A percentile compares a stretch with the other conserved stretches of the same genome.
Evolutionary conservation across 2,888 invertebrate species (phyloP).

Genomic region (Endotricha flammealis): DNA sequence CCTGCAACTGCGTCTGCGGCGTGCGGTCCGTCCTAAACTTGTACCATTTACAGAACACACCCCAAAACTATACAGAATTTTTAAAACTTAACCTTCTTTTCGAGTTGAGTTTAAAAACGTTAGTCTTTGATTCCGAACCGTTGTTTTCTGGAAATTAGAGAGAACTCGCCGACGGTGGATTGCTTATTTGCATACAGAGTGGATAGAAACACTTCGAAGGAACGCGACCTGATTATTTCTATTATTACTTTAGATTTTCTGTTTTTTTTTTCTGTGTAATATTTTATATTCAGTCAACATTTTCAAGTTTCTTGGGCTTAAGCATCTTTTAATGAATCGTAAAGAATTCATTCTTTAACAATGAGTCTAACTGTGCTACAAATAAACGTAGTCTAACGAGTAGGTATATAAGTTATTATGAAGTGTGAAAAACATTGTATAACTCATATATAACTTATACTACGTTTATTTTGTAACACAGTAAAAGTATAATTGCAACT

Average conservation of each 20-base stretch:
- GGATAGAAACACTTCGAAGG: constrained; percentile 35
- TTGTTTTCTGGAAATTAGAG: constrained; percentile 61
- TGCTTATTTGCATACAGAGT: constrained; percentile 61
- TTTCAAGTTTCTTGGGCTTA: too few relatives aligned
- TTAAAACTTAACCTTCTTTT: neutral
- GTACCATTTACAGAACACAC: neutral
- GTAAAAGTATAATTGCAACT: too few relatives aligned
- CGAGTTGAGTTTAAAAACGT: neutral
- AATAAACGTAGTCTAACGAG: too few relatives aligned
- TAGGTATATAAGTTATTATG: too few relatives aligned
- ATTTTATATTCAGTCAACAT: too few relatives aligned
- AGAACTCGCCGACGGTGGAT: constrained; percentile 40
- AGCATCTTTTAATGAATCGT: too few relatives aligned
- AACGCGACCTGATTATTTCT: constrained; percentile 50
- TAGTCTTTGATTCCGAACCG: constrained; percentile 40
- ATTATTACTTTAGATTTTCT: constrained; percentile 38
- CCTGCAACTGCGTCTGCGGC: too few relatives aligned
- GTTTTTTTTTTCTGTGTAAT: neutral
- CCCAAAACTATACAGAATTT: neutral
- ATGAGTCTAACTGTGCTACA: too few relatives aligned
- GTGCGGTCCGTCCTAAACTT: neutral
- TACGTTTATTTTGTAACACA: too few relatives aligned
- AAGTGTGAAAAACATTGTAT: too few relatives aligned
- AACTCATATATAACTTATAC: too few relatives aligned
- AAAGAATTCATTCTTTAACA: too few relatives aligned